Conservation (phyloP, 64 coral and sea anemone genomes). For the Trachythela sp. region DNA sequence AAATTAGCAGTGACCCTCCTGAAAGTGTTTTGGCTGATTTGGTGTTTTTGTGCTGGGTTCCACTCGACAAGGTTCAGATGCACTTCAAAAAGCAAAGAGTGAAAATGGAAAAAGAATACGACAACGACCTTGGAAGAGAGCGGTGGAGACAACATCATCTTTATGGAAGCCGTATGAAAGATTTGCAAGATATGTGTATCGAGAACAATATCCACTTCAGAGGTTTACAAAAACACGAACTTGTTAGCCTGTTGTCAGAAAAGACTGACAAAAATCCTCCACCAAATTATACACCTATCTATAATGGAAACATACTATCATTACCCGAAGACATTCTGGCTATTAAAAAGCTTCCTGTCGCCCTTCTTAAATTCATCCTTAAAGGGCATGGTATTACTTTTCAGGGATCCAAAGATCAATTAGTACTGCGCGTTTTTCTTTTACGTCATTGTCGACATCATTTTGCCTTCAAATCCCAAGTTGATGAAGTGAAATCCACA, state of each 20-base stretch:
- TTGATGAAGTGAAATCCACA: not conserved
- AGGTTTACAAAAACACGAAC: not conserved
- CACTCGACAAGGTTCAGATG: not conserved
- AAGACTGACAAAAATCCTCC: not conserved
- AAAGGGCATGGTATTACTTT: not conserved
- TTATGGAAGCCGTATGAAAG: not conserved
- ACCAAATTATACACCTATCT: not conserved
- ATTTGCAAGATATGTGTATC: not conserved
- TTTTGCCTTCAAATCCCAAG: not conserved
- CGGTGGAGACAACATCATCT: not conserved
- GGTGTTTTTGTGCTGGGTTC: not conserved
- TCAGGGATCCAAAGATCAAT: not conserved
- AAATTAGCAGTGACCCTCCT: not conserved
- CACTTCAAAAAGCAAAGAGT: not conserved
- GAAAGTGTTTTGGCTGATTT: not conserved
- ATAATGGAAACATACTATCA: not conserved
- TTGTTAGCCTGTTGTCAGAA: not conserved
- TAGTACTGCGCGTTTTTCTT: not conserved
- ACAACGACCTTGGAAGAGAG: not conserved
- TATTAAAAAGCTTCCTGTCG: not conserved
- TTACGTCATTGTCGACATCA: not conserved
- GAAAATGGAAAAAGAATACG: not conserved
- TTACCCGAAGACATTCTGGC: not conserved
- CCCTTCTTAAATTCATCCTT: not conserved
- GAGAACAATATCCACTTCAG: not conserved